Evolutionary conservation across 2,113 vertebrate species (phyloP), one percentile per base, ranked within the genome.

Genomic region (Nibea coibor): DNA sequence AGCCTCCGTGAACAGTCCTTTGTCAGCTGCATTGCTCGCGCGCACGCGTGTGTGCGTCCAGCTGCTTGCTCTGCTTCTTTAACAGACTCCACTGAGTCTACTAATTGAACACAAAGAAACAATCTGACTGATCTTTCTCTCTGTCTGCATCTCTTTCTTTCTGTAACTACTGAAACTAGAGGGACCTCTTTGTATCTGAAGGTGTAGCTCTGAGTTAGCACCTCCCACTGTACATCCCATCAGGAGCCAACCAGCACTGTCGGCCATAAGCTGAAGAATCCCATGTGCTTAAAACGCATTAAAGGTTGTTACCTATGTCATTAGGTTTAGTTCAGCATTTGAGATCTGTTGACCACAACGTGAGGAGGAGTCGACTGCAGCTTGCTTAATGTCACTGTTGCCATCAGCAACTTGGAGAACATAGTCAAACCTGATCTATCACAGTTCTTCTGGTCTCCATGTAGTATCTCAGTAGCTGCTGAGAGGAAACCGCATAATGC

Each of bases 101-200:
- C 86, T 92, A 92, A 89, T 92, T 90, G 88, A 86, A 85, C 87
- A 90, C 89, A 89, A 88, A 92, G 91, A 88, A 86, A 75, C 79
- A 81, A 88, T 74, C 62, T 79, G 84, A 85, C 63, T 83, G 78
- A 87, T 90, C 73, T 82, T 67, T 70, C 83, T 81, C 51, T 80
- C 47, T 42, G 56, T 75, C 78, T 83, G 77, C 88, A 81, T 88
- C 81, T 73, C 83, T 80, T 87, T 86, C 87, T 77, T 45, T 72
- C 50, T 72, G 47, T 43, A 28, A 54, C 26, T 28, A 20, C 51
- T 59, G 58, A 68, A 16, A 64, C 42, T 31, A 11, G 20, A 19
- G 42, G 15, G 68, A 59, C 17, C 22, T 11, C 51, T 45, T 56
- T 11, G 61, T 39, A 14, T 10, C 61, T 72, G 24, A 61, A 75